Base-by-base conservation (phyloP, 2,888 invertebrate species). In the Mycalesis mineus region DNA sequence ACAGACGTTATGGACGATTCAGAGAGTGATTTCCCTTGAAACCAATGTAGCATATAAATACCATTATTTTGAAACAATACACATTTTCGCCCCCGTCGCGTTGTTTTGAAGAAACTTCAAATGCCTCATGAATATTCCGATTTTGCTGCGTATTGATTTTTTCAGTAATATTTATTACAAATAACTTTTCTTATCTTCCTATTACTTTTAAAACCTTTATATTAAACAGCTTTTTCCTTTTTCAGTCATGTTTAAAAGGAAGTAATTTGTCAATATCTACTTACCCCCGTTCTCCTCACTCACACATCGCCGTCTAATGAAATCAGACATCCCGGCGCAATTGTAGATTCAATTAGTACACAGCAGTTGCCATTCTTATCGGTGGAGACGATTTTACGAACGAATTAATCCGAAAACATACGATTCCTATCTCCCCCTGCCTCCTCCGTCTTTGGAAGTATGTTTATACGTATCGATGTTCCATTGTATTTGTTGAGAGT, bases 351-450 rank as follows among this genome's bases (percentile, higher is more conserved):
- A 89, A 89, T 89, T 89, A 88, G 88, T 84, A 88, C 81, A 84
- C 82, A 85, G 82, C 83, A 78, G 78, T 87, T 83, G 83, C 88
- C 82, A 87, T 89, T 89, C 88, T 89, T 89, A 89, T 88, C 87
- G 83, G 77, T 71, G 78, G 84, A 84, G 88, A 88, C 88, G 88
- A 89, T 89, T 89, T 89, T 85, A 88, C 88, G 88, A 89, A 86
- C 87, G 88, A 89, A 89, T 89, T 88, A 88, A 88, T 88, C 85
- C 86, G 84, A 88, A 89, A 89, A 88, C 88, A 88, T 87, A 88
- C 87, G 88, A 88, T 85, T 83, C 75, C 77, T 84, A 86, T 86
- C 86, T 85, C 82, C 88, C 83, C 79, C 76, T 72, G 68, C 71
- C 79, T 73, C 77, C 77, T 77, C 75, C 73, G 67, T 72, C 77